Percentiles rank a stretch among this genome's conserved stretches.
These are phyloP conservation scores for Aleiodes alternator DNA, from an alignment of 2,888 invertebrate genomes.

Conservation along the genomic window DNA sequence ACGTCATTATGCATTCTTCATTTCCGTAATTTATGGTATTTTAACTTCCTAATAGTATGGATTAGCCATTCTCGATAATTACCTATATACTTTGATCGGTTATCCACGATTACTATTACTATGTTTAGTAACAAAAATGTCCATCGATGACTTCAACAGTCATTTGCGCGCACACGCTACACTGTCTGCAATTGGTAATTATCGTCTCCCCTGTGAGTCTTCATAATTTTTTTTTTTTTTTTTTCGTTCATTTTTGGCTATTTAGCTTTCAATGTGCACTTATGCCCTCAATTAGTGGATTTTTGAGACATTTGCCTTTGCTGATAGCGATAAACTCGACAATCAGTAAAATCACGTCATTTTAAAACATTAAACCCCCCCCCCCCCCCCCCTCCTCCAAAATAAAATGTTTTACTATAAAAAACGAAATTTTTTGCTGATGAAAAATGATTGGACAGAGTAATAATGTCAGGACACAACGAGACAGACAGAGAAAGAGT, in stretches of 20 bases:
- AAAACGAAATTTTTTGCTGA: neutral
- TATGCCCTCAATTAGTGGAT: constrained; percentile 17
- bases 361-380: too few species aligned
- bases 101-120: constrained; percentile 5
- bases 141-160: constrained; percentile 26
- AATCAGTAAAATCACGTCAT: too few species aligned
- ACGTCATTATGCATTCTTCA: constrained; percentile 35
- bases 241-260: neutral
- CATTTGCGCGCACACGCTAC: constrained; percentile 14
- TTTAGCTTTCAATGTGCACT: constrained; percentile 15
- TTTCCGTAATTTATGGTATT: constrained; percentile 60
- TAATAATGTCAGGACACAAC: constrained; percentile 17
- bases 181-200: constrained; percentile 26
- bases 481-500: too few species aligned
- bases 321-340: too few species aligned
- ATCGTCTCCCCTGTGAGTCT: neutral
- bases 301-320: too few species aligned
- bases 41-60: constrained; percentile 56
- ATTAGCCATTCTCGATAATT: constrained; percentile 53
- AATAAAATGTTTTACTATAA: too few species aligned
- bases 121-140: constrained; percentile 1
- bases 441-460: constrained; percentile 11
- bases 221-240: constrained; percentile 3
- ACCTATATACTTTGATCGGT: constrained; percentile 25
- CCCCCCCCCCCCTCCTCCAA: too few species aligned